Percentiles rank a stretch among this genome's conserved stretches.
Evolutionary conservation across 2,888 invertebrate species (phyloP).

Genomic region (Drosophila rellima): DNA sequence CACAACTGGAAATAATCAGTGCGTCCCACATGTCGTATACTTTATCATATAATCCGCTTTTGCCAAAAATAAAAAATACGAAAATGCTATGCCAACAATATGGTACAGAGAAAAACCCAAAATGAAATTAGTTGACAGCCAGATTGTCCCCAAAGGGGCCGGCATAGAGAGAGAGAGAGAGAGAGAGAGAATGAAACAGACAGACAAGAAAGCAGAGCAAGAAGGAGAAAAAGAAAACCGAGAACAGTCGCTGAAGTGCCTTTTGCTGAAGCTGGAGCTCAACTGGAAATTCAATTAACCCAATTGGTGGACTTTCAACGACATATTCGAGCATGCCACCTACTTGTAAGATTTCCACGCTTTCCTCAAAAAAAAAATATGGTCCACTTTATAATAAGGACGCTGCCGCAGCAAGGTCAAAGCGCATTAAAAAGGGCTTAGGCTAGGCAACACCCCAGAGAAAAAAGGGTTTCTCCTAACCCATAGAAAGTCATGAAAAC

Average conservation of each 20-base stretch:
- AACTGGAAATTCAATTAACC: constrained; percentile 78
- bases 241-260: constrained; percentile 11
- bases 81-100: constrained; percentile 44
- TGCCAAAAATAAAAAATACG: constrained; percentile 23
- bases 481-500: constrained; percentile 58
- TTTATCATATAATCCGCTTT: constrained; percentile 40
- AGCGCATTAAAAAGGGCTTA: constrained; percentile 63
- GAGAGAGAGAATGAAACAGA: neutral
- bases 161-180: neutral
- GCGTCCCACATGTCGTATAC: constrained; percentile 41
- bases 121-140: constrained; percentile 74
- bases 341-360: constrained; percentile 23
- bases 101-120: constrained; percentile 35
- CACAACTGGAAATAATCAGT: constrained; percentile 35
- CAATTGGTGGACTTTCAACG: constrained; percentile 58
- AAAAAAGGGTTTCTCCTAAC: constrained; percentile 50
- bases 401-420: constrained; percentile 47
- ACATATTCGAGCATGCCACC: constrained; percentile 23
- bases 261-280: constrained; percentile 41
- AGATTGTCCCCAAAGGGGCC: constrained; percentile 45
- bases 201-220: neutral
- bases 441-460: constrained; percentile 24
- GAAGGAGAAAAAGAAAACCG: neutral
- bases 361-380: constrained; percentile 37
- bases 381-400: constrained; percentile 31